Evolutionary conservation across 2,113 vertebrate genomes (phyloP).

Genomic region (Xenus cinereus): DNA sequence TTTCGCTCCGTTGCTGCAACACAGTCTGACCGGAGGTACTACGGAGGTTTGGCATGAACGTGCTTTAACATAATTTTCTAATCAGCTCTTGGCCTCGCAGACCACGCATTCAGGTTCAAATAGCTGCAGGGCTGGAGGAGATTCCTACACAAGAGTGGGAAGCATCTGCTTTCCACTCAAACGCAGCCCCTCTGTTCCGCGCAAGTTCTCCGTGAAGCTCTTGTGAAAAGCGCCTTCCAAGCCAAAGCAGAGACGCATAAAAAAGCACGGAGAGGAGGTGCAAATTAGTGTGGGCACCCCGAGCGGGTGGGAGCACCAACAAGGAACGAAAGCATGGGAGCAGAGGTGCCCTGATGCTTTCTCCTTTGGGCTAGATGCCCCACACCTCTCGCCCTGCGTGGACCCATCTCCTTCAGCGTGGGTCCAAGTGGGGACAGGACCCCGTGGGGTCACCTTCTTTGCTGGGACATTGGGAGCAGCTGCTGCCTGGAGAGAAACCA

Average conservation of each 20-base stretch:
- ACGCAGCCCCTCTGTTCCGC: rapidly evolving
- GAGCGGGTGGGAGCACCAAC: rapidly evolving
- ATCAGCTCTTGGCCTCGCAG: not conserved
- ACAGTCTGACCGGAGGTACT: not conserved
- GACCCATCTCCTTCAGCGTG: rapidly evolving
- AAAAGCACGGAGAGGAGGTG: not conserved
- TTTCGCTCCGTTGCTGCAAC: rapidly evolving
- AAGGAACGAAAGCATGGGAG: not conserved
- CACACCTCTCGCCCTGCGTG: rapidly evolving
- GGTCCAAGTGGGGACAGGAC: not conserved
- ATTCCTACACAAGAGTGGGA: not conserved
- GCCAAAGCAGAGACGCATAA: rapidly evolving
- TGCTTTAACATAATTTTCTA: not conserved
- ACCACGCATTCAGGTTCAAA: not conserved
- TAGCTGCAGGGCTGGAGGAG: not conserved
- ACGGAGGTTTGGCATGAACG: not conserved
- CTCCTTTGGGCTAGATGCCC: not conserved
- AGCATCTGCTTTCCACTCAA: rapidly evolving
- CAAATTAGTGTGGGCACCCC: not conserved
- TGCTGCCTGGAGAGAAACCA: not conserved
- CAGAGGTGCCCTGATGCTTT: not conserved
- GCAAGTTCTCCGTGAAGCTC: rapidly evolving
- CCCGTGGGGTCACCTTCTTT: not conserved
- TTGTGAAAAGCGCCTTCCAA: not conserved
- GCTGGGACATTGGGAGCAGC: not conserved